Conservation (phyloP, 2,888 invertebrate species). For the Lysandra coridon region DNA sequence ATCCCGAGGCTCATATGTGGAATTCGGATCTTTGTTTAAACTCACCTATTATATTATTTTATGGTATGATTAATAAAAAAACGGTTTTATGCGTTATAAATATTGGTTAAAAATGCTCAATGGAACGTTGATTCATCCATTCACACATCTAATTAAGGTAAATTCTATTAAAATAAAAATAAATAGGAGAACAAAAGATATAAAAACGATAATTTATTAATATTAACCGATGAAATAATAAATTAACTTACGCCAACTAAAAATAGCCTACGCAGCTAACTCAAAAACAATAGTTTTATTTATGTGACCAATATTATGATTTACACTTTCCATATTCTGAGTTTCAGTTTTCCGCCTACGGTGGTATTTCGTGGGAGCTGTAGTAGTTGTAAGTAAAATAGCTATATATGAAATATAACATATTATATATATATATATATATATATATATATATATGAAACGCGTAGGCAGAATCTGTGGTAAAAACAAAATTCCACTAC, state of each 20-base stretch:
- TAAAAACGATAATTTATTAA: background rate
- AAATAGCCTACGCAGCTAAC: background rate
- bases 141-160: background rate
- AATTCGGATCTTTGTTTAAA: conserved; percentile 76
- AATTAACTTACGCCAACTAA: background rate
- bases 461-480: background rate
- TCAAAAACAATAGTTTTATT: background rate
- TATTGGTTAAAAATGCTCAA: background rate
- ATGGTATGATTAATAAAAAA: conserved; percentile 31
- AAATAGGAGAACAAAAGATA: background rate
- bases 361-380: background rate
- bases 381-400: background rate
- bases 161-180: background rate
- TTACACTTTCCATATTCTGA: background rate
- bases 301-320: background rate
- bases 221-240: background rate
- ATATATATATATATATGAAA: background rate
- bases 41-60: conserved; percentile 48
- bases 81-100: background rate
- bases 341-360: background rate
- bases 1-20: conserved; percentile 76
- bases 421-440: too few relatives aligned
- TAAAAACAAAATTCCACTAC: too few relatives aligned
- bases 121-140: background rate
- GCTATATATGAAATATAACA: background rate